Base-by-base conservation (phyloP, 2,888 invertebrate genomes). In the Eupeodes luniger region DNA sequence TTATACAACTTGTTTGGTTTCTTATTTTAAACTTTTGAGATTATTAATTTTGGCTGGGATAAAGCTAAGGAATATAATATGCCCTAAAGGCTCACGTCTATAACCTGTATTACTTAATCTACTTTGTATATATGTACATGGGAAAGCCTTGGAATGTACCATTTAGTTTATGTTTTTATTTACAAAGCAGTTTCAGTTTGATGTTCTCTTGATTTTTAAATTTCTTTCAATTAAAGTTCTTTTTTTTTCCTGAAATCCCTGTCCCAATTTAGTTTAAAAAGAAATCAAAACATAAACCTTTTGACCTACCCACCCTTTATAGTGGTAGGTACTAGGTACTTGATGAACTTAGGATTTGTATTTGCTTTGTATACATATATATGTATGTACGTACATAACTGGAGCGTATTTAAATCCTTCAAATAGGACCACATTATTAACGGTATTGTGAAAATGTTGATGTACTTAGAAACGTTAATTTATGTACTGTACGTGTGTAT, bases 401-500 rank as follows among this genome's bases (percentile, higher is more conserved):
- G 53, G 67, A 69, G 67, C 67, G 66, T 34, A 51, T n/a, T n/a
- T 14, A 51, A 34, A 53, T 53, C 4, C 51, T 16, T 36, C 16
- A 53, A 69, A 36, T 12, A 53, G 6, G 14, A 6, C 12, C 6
- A 5, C 14, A 14, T 59, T n/a, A 14, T 34, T 34, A 34, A 59
- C 5, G 7, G 34, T 19, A 9, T 9, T 59, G n/a, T 59, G 1
- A 36, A 36, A 9, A 36, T 9, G n/a, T n/a, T 7, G 12, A 3
- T 57, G 12, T 10, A 27, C 5, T 2, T 5, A 27, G 27, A 57
- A 53, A 47, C 11, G 11, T 47, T 47, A 11, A 11, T 47, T 47
- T 47, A 47, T 11, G 10, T 47, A 11, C 10, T 11, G 11, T 11
- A 47, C 11, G 1, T 27, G 12, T 47, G 47, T 47, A 47, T 10